These are phyloP conservation scores for Piscicola geometra DNA, from an alignment of 2,888 invertebrate species.

Conservation along the genomic window DNA sequence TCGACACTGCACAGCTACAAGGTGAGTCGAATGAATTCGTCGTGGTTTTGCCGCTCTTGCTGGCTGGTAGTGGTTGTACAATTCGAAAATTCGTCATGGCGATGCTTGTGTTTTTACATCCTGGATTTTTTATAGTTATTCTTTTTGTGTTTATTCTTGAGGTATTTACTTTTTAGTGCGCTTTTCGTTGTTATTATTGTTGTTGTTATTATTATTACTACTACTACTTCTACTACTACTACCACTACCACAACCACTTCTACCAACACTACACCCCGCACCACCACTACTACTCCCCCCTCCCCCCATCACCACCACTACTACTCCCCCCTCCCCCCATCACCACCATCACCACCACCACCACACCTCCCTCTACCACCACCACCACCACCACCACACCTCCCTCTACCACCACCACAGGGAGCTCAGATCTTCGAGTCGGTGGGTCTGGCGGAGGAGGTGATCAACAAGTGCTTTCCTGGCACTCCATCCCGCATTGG, in stretches of 20 bases:
- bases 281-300: not conserved
- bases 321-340: slow-evolving; percentile 5
- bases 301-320: slow-evolving; percentile 6
- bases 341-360: too few relatives aligned
- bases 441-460: slow-evolving; percentile 85
- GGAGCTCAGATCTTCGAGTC: slow-evolving; percentile 99
- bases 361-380: too few relatives aligned
- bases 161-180: not conserved
- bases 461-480: slow-evolving; percentile 79
- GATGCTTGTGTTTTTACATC: too few relatives aligned
- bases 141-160: too few relatives aligned
- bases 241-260: slow-evolving; percentile 19
- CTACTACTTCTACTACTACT: slow-evolving; percentile 10
- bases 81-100: too few relatives aligned
- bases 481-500: slow-evolving; percentile 71
- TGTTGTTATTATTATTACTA: not conserved
- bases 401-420: slow-evolving; percentile 46
- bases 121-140: too few relatives aligned
- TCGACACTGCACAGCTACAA: slow-evolving; percentile 97
- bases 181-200: not conserved
- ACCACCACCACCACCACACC: too few relatives aligned
- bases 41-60: too few relatives aligned
- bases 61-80: too few relatives aligned
- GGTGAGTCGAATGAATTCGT: slow-evolving; percentile 52
- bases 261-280: not conserved